Evolutionary conservation across 2,113 vertebrate genomes (phyloP), one percentile per base, ranked within the genome.

Genomic region (Thunnus maccoyii): DNA sequence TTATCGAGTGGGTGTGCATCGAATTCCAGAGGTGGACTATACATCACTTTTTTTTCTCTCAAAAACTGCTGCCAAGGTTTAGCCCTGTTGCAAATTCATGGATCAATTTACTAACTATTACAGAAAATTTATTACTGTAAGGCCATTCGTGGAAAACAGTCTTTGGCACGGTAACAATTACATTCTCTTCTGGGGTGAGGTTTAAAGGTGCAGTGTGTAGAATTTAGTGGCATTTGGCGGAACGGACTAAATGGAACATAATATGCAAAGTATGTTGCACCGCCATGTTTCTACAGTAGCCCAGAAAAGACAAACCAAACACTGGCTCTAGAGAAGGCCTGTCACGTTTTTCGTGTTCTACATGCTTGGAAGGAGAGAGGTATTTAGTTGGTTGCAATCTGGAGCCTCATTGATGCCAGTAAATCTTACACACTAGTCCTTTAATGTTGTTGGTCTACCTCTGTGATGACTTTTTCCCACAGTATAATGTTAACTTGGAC

Each of bases 31-130:
- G n/a, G 18, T 48, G 44, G 32, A 51, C 20, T 6, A 63, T 72
- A 66, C 25, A 25, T 85, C 48, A 62, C 8, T 47, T 36, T 67
- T 56, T 48, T 47, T 51, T 20, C 30, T 15, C 30, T 15, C 8
- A 13, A 30, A 68, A 25, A 69, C 10, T 17, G 41, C 74, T 76
- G 62, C 67, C 78, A 78, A 74, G 70, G 57, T 88, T 62, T 70
- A 16, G 0, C 16, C 36, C 36, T 55, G 46, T 41, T 56, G 7
- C 48, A 76, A 73, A 83, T 78, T 20, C 46, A 78, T 46, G 32
- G 18, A 79, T 86, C 62, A 65, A 56, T 83, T 87, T 80, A 66
- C 73, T 44, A 77, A 71, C 54, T 56, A 4, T 27, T 67, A 5
- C 62, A 72, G 63, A 13, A 73, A 17, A 85, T 80, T 2, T 64